phyloP scores from a whole-genome alignment of 2,888 invertebrate species.

The Spatulosminthurus flaviceps region DNA sequence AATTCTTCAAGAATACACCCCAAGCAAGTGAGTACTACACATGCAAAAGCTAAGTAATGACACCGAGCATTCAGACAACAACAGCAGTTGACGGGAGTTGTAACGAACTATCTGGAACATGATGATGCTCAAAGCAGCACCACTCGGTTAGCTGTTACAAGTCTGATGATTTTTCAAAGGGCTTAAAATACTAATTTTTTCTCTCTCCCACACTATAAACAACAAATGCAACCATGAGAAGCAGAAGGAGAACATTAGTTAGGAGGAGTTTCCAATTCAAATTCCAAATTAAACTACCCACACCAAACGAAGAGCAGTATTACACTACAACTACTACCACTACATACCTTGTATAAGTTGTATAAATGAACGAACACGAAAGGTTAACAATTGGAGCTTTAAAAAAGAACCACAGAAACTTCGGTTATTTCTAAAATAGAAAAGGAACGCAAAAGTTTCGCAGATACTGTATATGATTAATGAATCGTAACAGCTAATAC shows the following conservation, averaged over 20 bases:
- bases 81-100: not conserved
- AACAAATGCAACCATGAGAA: not conserved
- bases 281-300: not conserved
- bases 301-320: not conserved
- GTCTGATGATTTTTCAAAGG: slow-evolving; percentile 9
- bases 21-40: too few relatives aligned
- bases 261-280: not conserved
- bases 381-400: too few relatives aligned
- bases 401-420: too few relatives aligned
- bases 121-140: not conserved
- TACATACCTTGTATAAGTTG: too few relatives aligned
- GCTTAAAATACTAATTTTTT: slow-evolving; percentile 5
- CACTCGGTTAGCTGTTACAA: slow-evolving; percentile 23
- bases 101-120: not conserved
- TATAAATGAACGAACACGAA: too few relatives aligned
- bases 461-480: too few relatives aligned
- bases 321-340: too few relatives aligned
- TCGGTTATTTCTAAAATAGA: too few relatives aligned
- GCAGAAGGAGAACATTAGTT: slow-evolving; percentile 14
- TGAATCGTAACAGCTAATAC: too few relatives aligned
- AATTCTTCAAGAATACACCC: too few relatives aligned
- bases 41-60: not conserved
- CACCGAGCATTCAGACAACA: not conserved
- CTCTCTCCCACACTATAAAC: not conserved
- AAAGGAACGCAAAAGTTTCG: too few relatives aligned